Evolutionary conservation across 2,888 invertebrate genomes (phyloP).

Genomic region (Callyntrura sp.): DNA sequence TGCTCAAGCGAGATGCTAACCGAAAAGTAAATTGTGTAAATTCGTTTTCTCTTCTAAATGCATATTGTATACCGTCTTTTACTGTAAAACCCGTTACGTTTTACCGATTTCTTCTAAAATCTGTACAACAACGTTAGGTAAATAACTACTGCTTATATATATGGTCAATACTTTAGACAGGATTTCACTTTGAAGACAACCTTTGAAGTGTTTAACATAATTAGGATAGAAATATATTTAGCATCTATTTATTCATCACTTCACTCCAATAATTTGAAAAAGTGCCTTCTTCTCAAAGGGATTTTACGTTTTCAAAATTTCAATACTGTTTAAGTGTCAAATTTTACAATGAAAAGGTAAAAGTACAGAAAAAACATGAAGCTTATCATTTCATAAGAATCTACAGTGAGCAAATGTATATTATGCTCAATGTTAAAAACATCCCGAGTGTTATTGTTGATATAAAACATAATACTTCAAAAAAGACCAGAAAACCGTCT

Average conservation of each 20-base stretch:
- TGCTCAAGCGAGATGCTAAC: conserved; percentile 79
- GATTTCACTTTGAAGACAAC: conserved; percentile 17
- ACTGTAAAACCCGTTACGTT: conserved; percentile 29
- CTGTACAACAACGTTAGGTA: conserved; percentile 38
- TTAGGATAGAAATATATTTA: neutral
- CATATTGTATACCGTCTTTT: conserved; percentile 25
- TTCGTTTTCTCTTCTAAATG: neutral
- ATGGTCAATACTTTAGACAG: conserved; percentile 3
- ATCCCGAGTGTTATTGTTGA: no score
- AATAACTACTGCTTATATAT: neutral
- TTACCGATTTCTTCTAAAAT: conserved; percentile 32
- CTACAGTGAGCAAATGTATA: neutral
- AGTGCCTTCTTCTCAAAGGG: conserved; percentile 68
- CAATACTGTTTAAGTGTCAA: conserved; percentile 45
- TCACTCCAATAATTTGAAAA: conserved; percentile 34
- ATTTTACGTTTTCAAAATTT: conserved; percentile 54
- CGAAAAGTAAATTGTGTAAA: conserved; percentile 1
- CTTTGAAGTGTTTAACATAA: neutral
- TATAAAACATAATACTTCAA: neutral
- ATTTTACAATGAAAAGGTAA: neutral
- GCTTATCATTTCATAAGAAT: neutral
- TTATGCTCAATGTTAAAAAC: conserved; percentile 19
- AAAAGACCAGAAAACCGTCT: conserved; percentile 2
- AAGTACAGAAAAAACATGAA: neutral
- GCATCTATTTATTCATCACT: neutral